Evolutionary conservation across 2,113 vertebrate genomes (phyloP).

Genomic region (Pavo muticus): DNA sequence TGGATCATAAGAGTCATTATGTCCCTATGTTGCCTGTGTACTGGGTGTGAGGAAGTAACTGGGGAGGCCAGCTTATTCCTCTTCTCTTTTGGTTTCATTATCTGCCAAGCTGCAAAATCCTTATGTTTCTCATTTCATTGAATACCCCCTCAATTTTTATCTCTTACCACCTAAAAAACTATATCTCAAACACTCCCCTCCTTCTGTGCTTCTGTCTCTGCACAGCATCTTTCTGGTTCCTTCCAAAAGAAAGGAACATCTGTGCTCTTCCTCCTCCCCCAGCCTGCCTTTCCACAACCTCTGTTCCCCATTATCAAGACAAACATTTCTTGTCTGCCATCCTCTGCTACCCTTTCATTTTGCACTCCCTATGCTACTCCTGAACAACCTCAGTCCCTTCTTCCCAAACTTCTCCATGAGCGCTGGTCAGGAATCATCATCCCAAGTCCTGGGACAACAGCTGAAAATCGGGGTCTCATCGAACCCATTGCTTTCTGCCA

Average conservation of each 20-base stretch:
- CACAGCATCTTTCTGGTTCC: neutral
- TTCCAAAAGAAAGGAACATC: neutral
- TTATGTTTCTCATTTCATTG: neutral
- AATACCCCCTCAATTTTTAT: neutral
- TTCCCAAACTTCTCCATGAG: neutral
- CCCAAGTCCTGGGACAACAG: neutral
- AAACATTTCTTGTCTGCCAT: neutral
- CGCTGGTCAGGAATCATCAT: neutral
- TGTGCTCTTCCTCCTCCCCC: neutral
- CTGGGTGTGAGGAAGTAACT: neutral
- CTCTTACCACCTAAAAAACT: neutral
- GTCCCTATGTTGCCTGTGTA: fast-evolving
- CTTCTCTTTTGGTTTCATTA: neutral
- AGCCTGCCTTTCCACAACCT: neutral
- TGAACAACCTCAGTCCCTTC: neutral
- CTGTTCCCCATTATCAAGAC: neutral
- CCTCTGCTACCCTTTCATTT: neutral
- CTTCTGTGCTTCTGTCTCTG: neutral
- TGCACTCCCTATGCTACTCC: neutral
- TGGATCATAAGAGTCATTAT: neutral
- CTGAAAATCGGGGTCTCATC: neutral
- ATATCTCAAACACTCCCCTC: neutral
- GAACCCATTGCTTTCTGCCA: neutral
- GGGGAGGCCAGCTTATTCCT: neutral
- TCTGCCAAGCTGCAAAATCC: neutral